Evolutionary conservation across 2,797 vertebrate genomes (phyloP).

Genomic region (Mormyrops attenuatus): DNA sequence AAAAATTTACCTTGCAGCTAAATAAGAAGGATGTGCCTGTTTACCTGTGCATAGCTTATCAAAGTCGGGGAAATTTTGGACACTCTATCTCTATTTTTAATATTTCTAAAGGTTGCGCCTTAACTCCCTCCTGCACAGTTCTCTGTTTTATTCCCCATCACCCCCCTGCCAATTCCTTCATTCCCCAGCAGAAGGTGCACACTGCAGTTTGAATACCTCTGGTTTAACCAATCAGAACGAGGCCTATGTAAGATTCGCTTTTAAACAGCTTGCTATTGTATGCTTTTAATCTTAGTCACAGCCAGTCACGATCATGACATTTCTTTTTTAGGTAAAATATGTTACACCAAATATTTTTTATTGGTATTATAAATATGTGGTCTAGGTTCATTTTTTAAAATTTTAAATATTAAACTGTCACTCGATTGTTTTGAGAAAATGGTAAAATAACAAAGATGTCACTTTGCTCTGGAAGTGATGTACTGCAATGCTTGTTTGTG

Average conservation of each 20-base stretch:
- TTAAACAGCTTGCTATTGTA: slow-evolving; percentile 43
- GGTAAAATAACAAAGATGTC: slow-evolving; percentile 28
- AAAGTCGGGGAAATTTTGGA: background rate
- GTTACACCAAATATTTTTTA: slow-evolving; percentile 73
- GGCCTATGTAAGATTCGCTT: slow-evolving; percentile 57
- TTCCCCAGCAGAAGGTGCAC: background rate
- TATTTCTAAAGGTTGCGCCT: background rate
- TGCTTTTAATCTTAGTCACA: slow-evolving; percentile 31
- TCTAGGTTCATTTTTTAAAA: slow-evolving; percentile 73
- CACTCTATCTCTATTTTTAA: background rate
- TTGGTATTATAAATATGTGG: slow-evolving; percentile 59
- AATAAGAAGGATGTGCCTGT: background rate
- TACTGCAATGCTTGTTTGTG: slow-evolving; percentile 41
- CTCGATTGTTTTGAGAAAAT: slow-evolving; percentile 53
- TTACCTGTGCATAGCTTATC: background rate
- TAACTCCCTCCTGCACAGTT: background rate
- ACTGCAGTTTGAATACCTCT: background rate
- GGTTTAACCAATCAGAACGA: slow-evolving; percentile 37
- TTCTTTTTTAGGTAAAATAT: slow-evolving; percentile 59
- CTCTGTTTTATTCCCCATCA: background rate
- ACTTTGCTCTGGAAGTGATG: slow-evolving; percentile 61
- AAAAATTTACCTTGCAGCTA: background rate
- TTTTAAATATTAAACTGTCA: slow-evolving; percentile 69
- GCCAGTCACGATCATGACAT: slow-evolving; percentile 50
- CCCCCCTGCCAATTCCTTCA: background rate